Evolutionary conservation across 2,113 vertebrate species (phyloP).

Genomic region (Rhinopomastus cyanomelas): DNA sequence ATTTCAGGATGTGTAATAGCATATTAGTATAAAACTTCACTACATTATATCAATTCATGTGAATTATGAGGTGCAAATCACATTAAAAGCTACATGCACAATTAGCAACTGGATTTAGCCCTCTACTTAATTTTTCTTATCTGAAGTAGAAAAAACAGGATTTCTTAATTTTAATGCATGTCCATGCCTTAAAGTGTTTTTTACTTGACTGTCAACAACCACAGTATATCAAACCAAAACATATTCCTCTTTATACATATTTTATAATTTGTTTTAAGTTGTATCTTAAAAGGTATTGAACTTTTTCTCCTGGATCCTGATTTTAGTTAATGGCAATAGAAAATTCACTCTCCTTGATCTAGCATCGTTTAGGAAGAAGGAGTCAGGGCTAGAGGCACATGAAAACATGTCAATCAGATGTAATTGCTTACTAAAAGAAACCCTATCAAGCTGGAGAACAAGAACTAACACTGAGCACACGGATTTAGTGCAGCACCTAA

Average conservation of each 20-base stretch:
- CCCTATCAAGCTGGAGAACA: slow-evolving; percentile 76
- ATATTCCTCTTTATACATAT: slow-evolving; percentile 75
- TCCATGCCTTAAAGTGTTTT: slow-evolving; percentile 67
- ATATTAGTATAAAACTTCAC: background rate
- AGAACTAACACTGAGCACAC: slow-evolving; percentile 78
- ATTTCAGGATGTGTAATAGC: background rate
- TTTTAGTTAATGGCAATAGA: slow-evolving; percentile 78
- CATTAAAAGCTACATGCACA: background rate
- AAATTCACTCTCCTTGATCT: slow-evolving; percentile 80
- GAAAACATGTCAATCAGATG: slow-evolving; percentile 91
- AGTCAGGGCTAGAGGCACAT: slow-evolving; percentile 79
- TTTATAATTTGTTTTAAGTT: slow-evolving; percentile 79
- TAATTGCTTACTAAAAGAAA: slow-evolving; percentile 91
- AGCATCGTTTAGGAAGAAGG: slow-evolving; percentile 71
- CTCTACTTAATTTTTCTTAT: background rate
- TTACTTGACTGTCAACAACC: slow-evolving; percentile 76
- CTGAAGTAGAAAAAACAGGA: slow-evolving; percentile 16
- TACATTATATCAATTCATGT: background rate
- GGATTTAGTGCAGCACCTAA: slow-evolving; percentile 88
- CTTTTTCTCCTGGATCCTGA: slow-evolving; percentile 72
- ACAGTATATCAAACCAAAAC: slow-evolving; percentile 54
- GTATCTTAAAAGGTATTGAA: slow-evolving; percentile 74
- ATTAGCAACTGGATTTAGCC: background rate
- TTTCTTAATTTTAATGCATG: slow-evolving; percentile 59
- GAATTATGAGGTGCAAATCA: background rate